Base-by-base conservation (phyloP, 2,113 vertebrate species). In the Microtus pennsylvanicus region DNA sequence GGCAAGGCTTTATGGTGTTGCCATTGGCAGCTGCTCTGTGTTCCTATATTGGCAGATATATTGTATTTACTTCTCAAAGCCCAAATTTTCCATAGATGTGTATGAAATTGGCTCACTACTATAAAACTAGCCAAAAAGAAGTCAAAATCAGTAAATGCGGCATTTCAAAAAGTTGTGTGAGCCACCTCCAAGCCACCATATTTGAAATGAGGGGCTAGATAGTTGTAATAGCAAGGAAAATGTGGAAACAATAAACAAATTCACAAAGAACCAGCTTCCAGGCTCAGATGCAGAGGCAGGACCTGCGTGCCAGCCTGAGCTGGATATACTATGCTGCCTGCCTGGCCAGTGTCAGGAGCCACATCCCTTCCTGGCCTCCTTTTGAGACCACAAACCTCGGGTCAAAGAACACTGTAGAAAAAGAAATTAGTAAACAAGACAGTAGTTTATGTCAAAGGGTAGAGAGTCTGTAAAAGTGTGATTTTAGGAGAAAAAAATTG, bases 281-380 rank as follows among this genome's bases (percentile, higher is more conserved):
- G 52, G 30, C 28, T 45, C 7, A 4, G 22, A 11, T 16, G 16
- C 35, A 28, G 30, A 76, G 16, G 19, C 8, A 47, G 10, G 47
- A 50, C 0, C 21, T 8, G 19, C 0, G 17, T 7, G 7, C 22
- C 50, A 33, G 19, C 3, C 1, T 7, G 38, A 47, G 5, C 4
- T 2, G 22, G 72, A 19, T 61, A 9, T 1, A 28, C 55, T 8
- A 33, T 1, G 13, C 3, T 69, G 10, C 33, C 17, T 21, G 1
- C 0, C 8, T 0, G 24, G 55, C 33, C 70, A 19, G 47, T 55
- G 7, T 33, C 16, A 3, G 42, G 28, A 67, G 55, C 70, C 50
- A 69, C 30, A 38, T n/a, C 87, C 65, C 55, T 78, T 38, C 42
- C 5, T 65, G 22, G 9, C 8, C 42, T 55, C 12, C 45, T 30